Evolutionary conservation across 2,797 vertebrate species (phyloP).

Genomic region (Phoeniculus purpureus): DNA sequence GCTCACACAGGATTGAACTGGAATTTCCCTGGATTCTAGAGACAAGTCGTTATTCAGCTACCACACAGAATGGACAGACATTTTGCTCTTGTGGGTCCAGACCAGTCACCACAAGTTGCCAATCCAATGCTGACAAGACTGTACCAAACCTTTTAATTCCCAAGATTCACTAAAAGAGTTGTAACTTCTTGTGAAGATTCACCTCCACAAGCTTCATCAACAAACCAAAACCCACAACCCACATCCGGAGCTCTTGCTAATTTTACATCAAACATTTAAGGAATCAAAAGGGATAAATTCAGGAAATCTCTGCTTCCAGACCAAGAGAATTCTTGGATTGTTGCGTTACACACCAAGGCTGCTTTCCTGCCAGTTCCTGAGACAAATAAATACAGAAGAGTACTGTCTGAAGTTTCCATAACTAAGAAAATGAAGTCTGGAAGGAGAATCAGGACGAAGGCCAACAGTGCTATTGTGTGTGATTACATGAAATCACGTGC

Average conservation of each 20-base stretch:
- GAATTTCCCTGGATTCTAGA: not conserved
- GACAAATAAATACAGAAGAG: not conserved
- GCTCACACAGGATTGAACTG: not conserved
- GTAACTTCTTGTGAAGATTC: not conserved
- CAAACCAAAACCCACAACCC: too few species aligned
- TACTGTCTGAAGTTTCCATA: not conserved
- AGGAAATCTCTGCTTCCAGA: not conserved
- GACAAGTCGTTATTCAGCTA: not conserved
- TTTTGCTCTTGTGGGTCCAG: not conserved
- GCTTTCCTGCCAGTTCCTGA: not conserved
- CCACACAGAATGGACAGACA: accelerated
- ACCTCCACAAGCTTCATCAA: not conserved
- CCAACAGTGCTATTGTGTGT: not conserved
- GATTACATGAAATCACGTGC: not conserved
- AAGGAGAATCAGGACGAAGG: not conserved
- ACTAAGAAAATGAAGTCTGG: not conserved
- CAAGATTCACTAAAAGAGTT: not conserved
- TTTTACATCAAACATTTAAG: not conserved
- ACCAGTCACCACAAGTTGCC: not conserved
- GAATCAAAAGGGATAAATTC: not conserved
- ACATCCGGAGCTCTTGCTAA: not conserved
- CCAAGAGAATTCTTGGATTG: not conserved
- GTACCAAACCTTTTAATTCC: not conserved
- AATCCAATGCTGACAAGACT: not conserved
- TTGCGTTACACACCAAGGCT: not conserved